Base-by-base conservation (phyloP, 1,140 invertebrate genomes). In the Brachionus calyciflorus region DNA sequence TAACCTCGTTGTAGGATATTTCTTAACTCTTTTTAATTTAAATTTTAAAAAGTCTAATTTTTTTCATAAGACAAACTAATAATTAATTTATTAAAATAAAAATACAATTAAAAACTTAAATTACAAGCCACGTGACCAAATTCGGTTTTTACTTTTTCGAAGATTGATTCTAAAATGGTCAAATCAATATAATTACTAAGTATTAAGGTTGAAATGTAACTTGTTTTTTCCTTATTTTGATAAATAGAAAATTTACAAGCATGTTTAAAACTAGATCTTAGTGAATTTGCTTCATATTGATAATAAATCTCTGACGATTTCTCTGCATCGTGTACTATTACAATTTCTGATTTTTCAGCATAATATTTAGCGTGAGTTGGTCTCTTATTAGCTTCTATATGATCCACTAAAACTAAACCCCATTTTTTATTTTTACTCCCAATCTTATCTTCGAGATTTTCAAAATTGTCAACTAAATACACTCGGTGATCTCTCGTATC, bases 221-320 rank as follows among this genome's bases (percentile, higher is more conserved):
- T 37, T 2, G 41, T 21, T 26, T 5, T n/a, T 9, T 33, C 21
- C 10, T 49, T n/a, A 40, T 73, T 49, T 30, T 73, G 28, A 24
- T 19, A 73, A 19, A 73, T 24, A 24, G 69, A 73, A 55, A 51
- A 73, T 40, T 73, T 73, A 14, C 69, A 73, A 19, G 41, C 46
- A 26, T 73, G 49, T 21, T 73, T 73, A 41, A 73, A 73, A 40
- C 12, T 12, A 0, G 28, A 33, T 21, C 28, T 17, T 4, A 73
- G n/a, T 19, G 7, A 19, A 21, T 24, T 73, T 73, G 17, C 7
- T 37, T 73, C 37, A 55, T 73, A 73, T 17, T 14, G 21, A 28
- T 73, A 73, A 37, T 26, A 49, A 4, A 7, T 24, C 17, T 73
- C 69, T 26, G 17, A 33, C 26, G n/a, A n/a, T 24, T 28, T 73